Conservation (phyloP, 2,113 vertebrate species). For the Sus scrofa region DNA sequence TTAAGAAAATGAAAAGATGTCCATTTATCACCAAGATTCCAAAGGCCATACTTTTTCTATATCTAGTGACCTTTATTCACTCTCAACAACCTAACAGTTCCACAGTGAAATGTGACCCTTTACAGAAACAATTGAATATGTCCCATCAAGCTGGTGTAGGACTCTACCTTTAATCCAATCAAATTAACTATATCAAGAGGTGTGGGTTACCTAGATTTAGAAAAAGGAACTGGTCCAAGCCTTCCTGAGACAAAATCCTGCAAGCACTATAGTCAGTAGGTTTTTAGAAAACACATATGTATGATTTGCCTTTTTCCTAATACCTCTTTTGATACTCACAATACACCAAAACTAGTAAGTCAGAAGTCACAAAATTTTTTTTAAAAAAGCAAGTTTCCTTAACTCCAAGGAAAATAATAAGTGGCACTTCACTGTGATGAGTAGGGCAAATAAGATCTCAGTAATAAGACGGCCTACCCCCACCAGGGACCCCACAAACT, state of each 20-base stretch:
- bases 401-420: conserved; percentile 4
- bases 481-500: background rate
- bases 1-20: conserved; percentile 68
- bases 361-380: background rate
- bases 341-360: background rate
- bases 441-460: background rate
- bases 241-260: background rate
- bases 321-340: background rate
- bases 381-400: background rate
- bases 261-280: background rate
- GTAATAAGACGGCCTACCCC: background rate
- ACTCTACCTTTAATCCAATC: conserved; percentile 5
- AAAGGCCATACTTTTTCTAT: conserved; percentile 31
- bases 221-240: background rate
- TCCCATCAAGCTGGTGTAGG: background rate
- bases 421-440: background rate
- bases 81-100: conserved; percentile 16
- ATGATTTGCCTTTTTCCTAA: background rate
- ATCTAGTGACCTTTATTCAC: conserved; percentile 54
- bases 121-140: background rate
- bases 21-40: conserved; percentile 64
- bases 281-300: background rate
- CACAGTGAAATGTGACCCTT: conserved; percentile 45
- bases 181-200: background rate
- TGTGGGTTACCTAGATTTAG: background rate